Evolutionary conservation across 2,113 vertebrate genomes (phyloP), one percentile per base, ranked within the genome.

Genomic region (Clarias batrachus): DNA sequence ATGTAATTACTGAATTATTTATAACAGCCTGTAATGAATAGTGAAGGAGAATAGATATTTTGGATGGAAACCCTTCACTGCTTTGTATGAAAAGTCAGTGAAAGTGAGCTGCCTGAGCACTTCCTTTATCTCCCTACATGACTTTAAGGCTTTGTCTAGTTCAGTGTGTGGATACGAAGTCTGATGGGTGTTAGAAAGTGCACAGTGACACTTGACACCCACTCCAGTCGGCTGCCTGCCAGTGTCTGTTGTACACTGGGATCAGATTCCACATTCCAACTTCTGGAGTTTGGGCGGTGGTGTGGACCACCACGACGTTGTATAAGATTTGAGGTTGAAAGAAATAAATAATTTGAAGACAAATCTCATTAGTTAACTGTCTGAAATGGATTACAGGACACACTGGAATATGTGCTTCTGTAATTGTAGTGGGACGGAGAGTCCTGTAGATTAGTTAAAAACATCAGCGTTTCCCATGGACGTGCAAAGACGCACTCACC

Each of bases 221-320:
- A 62, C 30, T 81, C 33, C 57, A 14, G 30, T 81, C 78, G 30
- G 21, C 77, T 80, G 77, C 33, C 30, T 81, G 78, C 59, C 78
- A 62, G 78, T 41, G 57, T 62, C 78, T 80, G 77, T 60, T 80
- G 77, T 80, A 60, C 27, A 60, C 2, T 12, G 77, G 77, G 56
- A 80, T 80, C 77, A 60, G 56, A 62, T 81, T 81, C 59, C 78
- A 81, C 78, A 81, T 81, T 81, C 78, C 74, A 27, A 16, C 52
- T 62, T 81, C 21, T 81, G 30, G 30, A 37, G 78, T 81, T 59
- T 41, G 19, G 57, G 57, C 4, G 11, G 19, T 17, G 13, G 37
- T 37, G 62, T 81, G 30, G 78, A 41, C 57, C 59, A 33, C 56
- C 56, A 60, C 1, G 4, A 59, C 60, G 57, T 30, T 8, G 48